Conservation (phyloP, 2,888 invertebrate species). For the Ormyrus thymus region DNA sequence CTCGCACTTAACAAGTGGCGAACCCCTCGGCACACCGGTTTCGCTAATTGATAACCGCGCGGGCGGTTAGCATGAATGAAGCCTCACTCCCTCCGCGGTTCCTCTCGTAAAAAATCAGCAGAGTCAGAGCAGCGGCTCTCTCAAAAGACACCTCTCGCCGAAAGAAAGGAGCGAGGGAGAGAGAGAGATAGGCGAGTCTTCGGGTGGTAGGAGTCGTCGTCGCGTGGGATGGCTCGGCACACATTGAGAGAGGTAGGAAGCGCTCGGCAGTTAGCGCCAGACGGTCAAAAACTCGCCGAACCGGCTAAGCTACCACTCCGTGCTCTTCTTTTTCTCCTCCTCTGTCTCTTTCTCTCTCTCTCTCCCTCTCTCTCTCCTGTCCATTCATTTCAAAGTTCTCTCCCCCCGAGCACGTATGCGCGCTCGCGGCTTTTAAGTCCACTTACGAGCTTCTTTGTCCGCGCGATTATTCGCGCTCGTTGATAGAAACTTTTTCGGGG, state of each 20-base stretch:
- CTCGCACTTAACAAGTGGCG: slow-evolving; percentile 20
- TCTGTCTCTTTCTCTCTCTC: slow-evolving; percentile 36
- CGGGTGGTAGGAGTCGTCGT: slow-evolving; percentile 43
- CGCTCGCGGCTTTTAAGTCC: slow-evolving; percentile 40
- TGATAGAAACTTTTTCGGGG: slow-evolving; percentile 39
- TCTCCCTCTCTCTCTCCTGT: slow-evolving; percentile 36
- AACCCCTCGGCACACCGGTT: not conserved
- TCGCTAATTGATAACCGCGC: slow-evolving; percentile 46
- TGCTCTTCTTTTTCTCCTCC: slow-evolving; percentile 12
- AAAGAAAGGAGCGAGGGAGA: slow-evolving; percentile 16
- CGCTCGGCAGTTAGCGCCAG: slow-evolving; percentile 68
- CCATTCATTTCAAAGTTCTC: slow-evolving; percentile 57
- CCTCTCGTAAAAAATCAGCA: not conserved
- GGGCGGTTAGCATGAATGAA: slow-evolving; percentile 41
- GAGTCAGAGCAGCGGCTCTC: not conserved
- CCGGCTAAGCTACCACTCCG: slow-evolving; percentile 63
- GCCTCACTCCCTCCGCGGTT: not conserved
- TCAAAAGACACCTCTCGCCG: not conserved
- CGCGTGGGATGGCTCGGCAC: slow-evolving; percentile 60
- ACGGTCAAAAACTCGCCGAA: slow-evolving; percentile 72
- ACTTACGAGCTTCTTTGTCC: slow-evolving; percentile 56
- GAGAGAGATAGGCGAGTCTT: not conserved
- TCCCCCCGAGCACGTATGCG: slow-evolving; percentile 31
- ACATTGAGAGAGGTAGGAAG: slow-evolving; percentile 45
- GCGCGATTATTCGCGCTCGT: slow-evolving; percentile 50